phyloP scores from a whole-genome alignment of 2,113 vertebrate species.

The Microcebus lehilahytsara region DNA sequence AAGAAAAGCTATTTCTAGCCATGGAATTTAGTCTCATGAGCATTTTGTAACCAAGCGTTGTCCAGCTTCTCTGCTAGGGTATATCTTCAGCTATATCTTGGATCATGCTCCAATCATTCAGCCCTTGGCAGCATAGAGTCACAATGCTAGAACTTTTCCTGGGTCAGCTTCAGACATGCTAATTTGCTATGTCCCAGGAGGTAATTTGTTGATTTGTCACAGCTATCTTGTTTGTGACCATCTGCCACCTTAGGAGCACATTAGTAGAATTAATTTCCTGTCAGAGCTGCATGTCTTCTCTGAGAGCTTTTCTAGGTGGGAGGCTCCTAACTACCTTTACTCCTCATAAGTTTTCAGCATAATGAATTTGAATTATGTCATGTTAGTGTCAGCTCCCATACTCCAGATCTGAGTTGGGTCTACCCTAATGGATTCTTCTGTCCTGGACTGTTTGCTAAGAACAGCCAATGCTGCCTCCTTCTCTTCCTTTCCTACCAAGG shows the following conservation, averaged over 20 bases:
- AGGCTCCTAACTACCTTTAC: background rate
- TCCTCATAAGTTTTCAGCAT: constrained; percentile 5
- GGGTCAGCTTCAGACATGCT: background rate
- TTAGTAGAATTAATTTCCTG: constrained; percentile 65
- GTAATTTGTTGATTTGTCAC: constrained; percentile 63
- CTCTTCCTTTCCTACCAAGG: background rate
- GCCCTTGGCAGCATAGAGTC: background rate
- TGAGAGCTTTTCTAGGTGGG: background rate
- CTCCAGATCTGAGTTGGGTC: background rate
- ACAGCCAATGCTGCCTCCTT: background rate
- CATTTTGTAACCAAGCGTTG: background rate
- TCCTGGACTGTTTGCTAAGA: background rate
- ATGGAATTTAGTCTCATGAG: background rate
- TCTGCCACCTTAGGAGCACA: constrained; percentile 49
- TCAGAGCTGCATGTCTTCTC: constrained; percentile 20
- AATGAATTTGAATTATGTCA: constrained; percentile 39
- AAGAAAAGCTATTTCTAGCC: background rate
- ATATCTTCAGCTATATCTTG: background rate
- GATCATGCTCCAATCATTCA: background rate
- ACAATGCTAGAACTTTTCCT: background rate
- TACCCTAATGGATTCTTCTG: background rate
- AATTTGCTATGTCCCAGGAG: background rate
- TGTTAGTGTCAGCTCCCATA: background rate
- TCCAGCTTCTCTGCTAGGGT: background rate
- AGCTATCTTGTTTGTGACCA: constrained; percentile 53